phyloP scores from a whole-genome alignment of 2,888 invertebrate species.

The Pheosia tremula region DNA sequence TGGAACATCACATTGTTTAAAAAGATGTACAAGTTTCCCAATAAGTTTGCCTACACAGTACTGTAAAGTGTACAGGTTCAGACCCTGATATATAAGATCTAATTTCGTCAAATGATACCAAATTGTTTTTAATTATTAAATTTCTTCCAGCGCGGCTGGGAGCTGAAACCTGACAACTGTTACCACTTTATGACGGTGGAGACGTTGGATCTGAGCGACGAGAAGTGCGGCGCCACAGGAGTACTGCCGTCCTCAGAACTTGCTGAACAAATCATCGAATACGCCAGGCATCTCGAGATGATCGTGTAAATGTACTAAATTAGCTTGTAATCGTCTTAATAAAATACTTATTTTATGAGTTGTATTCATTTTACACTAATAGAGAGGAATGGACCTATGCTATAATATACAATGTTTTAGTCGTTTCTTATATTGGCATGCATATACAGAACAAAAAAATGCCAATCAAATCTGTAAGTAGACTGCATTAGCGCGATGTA shows the following conservation, averaged over 20 bases:
- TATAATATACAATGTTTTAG: too few species aligned
- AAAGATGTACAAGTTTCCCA: too few species aligned
- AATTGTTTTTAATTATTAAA: too few species aligned
- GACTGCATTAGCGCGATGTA: too few species aligned
- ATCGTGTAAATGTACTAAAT: constrained; percentile 90
- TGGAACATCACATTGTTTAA: background rate
- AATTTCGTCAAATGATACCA: too few species aligned
- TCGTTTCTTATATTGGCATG: too few species aligned
- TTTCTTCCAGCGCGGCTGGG: constrained; percentile 90
- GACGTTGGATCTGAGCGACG: constrained; percentile 69
- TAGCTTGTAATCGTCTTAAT: constrained; percentile 6
- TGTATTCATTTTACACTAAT: background rate
- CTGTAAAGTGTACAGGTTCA: too few species aligned
- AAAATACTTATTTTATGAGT: background rate
- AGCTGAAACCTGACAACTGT: constrained; percentile 89
- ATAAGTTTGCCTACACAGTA: too few species aligned
- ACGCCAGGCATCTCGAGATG: constrained; percentile 99
- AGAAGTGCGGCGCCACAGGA: constrained; percentile 88
- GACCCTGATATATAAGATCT: too few species aligned
- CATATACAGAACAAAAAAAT: too few species aligned
- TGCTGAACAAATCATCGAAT: constrained; percentile 97
- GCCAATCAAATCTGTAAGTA: too few species aligned
- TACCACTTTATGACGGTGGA: constrained; percentile 88
- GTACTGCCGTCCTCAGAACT: constrained; percentile 94
- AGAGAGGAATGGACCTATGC: too few species aligned